Base-by-base conservation (phyloP, 2,113 vertebrate genomes). In the Cichladusa arquata region DNA sequence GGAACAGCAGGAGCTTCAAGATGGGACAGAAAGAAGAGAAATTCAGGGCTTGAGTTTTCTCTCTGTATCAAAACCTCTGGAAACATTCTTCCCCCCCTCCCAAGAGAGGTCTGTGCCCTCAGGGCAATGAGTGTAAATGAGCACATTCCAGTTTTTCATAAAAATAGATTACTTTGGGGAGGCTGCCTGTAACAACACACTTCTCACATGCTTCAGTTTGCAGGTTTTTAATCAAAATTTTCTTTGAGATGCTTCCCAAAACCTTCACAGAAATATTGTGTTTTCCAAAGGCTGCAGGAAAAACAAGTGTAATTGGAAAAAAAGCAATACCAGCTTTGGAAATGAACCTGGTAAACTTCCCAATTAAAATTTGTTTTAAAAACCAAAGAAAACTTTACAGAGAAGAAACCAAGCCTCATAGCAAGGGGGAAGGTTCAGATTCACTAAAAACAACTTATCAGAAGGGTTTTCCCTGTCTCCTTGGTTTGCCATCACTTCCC, bases 181-280 rank as follows among this genome's bases (percentile, higher is more conserved):
- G 8, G 7, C 31, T n/a, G n/a, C 40, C 87, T 6, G 3, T 24
- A 81, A 56, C 54, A 87, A 33, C 57, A 50, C 45, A 11, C 42
- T 62, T 81, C 9, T 40, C 65, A 66, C 57, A 5, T 34, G 31
- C 25, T 79, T 33, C 67, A 29, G 31, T 72, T 86, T 5, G 33
- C 33, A 34, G 13, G 51, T 33, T 62, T 89, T 95, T 95, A 89
- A 95, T 84, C 57, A 91, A 91, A 79, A 53, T 85, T 69, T 91
- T n/a, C 74, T 91, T 84, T 58, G 50, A 92, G 78, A 85, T 28
- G 20, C 50, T 88, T 93, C 61, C 88, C 71, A 36, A 82, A 95
- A 58, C 61, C 44, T 42, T 73, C 44, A 38, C 26, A 54, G 90
- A 73, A 91, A 95, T 77, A 73, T 23, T 69, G 72, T 23, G 26